Evolutionary conservation across 2,888 invertebrate species (phyloP).

Genomic region (Trachelus stipa): DNA sequence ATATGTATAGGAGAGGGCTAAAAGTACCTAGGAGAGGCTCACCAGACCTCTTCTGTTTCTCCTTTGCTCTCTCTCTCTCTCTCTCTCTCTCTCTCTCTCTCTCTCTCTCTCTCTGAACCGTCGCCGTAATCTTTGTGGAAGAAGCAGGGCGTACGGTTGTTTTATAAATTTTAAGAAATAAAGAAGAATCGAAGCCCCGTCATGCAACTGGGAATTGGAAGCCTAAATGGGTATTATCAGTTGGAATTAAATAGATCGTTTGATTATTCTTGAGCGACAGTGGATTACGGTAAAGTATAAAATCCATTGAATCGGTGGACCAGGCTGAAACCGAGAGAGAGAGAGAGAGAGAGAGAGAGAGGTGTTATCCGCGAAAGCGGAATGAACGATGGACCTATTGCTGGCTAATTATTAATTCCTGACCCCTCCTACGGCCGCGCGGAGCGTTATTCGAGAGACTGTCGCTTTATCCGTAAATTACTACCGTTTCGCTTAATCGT

Average conservation of each 20-base stretch:
- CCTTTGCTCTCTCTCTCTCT: background rate
- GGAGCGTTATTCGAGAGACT: background rate
- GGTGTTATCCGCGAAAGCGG: background rate
- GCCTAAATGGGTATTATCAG: background rate
- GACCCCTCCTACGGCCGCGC: background rate
- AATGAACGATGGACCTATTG: background rate
- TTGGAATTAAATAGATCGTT: background rate
- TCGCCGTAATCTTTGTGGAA: background rate
- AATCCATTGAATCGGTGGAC: slow-evolving; percentile 17
- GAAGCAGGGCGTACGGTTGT: background rate
- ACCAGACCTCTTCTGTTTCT: background rate
- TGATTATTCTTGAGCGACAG: background rate
- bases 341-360: slow-evolving; percentile 4
- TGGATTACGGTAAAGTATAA: slow-evolving; percentile 23
- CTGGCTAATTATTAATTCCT: background rate
- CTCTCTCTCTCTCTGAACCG: background rate
- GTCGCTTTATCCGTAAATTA: background rate
- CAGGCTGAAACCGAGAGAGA: background rate
- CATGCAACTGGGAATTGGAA: background rate
- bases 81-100: no score
- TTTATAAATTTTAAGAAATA: background rate
- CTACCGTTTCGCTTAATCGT: background rate
- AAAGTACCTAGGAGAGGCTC: background rate
- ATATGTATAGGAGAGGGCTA: slow-evolving; percentile 32
- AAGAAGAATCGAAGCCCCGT: background rate